Conservation (phyloP, 2,797 vertebrate species). For the Orestias chungarensis region DNA sequence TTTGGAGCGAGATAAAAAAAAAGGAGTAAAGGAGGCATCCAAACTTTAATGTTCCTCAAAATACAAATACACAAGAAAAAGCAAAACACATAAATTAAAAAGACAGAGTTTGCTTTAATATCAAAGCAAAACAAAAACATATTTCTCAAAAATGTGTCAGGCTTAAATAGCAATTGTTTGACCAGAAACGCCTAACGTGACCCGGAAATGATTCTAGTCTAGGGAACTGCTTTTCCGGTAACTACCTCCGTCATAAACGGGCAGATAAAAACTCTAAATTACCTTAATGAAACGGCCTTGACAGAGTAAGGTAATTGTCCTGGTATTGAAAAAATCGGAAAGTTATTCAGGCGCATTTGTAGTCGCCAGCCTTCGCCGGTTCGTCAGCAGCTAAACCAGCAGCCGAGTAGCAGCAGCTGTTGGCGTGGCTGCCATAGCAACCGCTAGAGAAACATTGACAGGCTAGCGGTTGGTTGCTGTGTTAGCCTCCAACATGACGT, state of each 20-base stretch:
- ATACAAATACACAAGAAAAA: not conserved
- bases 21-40: too few relatives aligned
- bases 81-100: not conserved
- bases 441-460: conserved; percentile 79
- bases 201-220: conserved; percentile 74
- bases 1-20: too few relatives aligned
- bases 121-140: not conserved
- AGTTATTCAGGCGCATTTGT: not conserved
- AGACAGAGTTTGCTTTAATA: too few relatives aligned
- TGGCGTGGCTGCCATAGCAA: conserved; percentile 85
- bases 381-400: conserved; percentile 20
- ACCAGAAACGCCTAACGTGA: conserved; percentile 1
- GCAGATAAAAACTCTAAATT: conserved; percentile 72
- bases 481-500: conserved; percentile 53
- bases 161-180: not conserved
- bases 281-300: conserved; percentile 50
- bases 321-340: not conserved
- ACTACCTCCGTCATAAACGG: conserved; percentile 79
- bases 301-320: conserved; percentile 53
- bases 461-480: conserved; percentile 64
- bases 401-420: conserved; percentile 61
- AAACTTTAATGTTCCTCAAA: not conserved
- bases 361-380: not conserved
- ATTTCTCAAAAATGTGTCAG: not conserved
- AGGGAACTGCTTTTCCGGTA: conserved; percentile 73